These are phyloP conservation scores for Bombus ignitus DNA, from an alignment of 1,140 invertebrate species.

Conservation along the genomic window DNA sequence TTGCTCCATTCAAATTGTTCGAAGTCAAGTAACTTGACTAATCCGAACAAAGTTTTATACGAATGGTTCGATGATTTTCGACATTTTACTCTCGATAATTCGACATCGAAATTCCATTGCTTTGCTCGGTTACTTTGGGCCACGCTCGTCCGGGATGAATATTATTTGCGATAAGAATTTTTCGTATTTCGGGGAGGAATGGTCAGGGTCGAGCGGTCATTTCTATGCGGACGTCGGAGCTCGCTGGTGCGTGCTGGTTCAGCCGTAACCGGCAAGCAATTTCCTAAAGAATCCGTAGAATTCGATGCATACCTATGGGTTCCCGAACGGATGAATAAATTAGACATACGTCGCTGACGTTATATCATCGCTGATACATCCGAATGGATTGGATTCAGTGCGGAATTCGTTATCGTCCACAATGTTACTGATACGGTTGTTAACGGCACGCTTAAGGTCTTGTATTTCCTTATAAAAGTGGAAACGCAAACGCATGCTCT, in stretches of 20 bases:
- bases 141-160: slow-evolving; percentile 57
- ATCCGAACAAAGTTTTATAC: neutral
- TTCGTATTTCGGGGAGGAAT: slow-evolving; percentile 62
- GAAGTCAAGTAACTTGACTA: neutral
- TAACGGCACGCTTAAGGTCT: neutral
- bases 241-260: slow-evolving; percentile 13
- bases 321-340: slow-evolving; percentile 67
- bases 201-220: slow-evolving; percentile 56
- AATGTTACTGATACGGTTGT: slow-evolving; percentile 2
- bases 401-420: slow-evolving; percentile 17
- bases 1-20: neutral
- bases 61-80: slow-evolving; percentile 32
- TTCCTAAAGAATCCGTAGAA: slow-evolving; percentile 73
- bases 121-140: neutral
- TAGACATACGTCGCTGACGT: slow-evolving; percentile 53
- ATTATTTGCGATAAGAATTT: slow-evolving; percentile 75
- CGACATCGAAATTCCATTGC: slow-evolving; percentile 65
- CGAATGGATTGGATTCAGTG: slow-evolving; percentile 23
- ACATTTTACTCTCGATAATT: slow-evolving; percentile 57
- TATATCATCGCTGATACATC: slow-evolving; percentile 33
- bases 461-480: neutral
- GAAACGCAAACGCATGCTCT: too few relatives aligned
- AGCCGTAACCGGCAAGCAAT: slow-evolving; percentile 61
- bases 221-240: slow-evolving; percentile 67
- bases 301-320: slow-evolving; percentile 73